Evolutionary conservation across 2,888 invertebrate genomes (phyloP), one percentile per base, ranked within the genome.

Genomic region (Protonemura montana): DNA sequence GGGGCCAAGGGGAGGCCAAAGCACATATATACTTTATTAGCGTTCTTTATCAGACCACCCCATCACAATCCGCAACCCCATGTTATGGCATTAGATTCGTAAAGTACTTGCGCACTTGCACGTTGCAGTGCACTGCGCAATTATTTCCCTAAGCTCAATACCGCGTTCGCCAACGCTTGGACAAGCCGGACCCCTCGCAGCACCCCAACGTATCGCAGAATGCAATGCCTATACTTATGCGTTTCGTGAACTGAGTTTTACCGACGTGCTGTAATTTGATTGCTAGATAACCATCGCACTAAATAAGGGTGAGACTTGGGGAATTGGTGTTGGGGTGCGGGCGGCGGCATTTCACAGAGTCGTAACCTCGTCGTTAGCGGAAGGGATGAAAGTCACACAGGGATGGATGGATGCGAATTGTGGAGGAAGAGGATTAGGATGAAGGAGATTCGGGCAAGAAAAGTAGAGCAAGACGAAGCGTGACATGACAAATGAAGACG

Each of bases 11-110:
- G 28, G 28, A 81, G 3, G n/a, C 16, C 78, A 78, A 78, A 59
- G 59, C 59, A 59, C 59, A 59, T 59, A 59, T 59, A 59, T 59
- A 59, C 59, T 59, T 59, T 59, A 59, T 59, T 59, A 59, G 59
- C 59, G 59, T 59, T 59, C 59, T 59, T 59, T 59, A 59, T 59
- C 59, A 59, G 2, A 21, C 59, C 59, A 59, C 59, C 59, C 59
- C 59, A 59, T 59, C 59, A 21, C 59, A 59, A 59, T 59, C 59
- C 59, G 59, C 59, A 59, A 13, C 59, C 59, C 59, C 59, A 59
- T 59, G 59, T 59, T 59, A 59, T 59, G 59, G 59, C 59, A 59
- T 59, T 59, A 59, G 59, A 21, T 59, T 59, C 59, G 59, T 59
- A 59, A 59, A 59, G 59, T 59, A 59, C 59, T 59, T 59, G 59